Conservation (phyloP, 1,140 invertebrate species). For the Zaprionus davidi region DNA sequence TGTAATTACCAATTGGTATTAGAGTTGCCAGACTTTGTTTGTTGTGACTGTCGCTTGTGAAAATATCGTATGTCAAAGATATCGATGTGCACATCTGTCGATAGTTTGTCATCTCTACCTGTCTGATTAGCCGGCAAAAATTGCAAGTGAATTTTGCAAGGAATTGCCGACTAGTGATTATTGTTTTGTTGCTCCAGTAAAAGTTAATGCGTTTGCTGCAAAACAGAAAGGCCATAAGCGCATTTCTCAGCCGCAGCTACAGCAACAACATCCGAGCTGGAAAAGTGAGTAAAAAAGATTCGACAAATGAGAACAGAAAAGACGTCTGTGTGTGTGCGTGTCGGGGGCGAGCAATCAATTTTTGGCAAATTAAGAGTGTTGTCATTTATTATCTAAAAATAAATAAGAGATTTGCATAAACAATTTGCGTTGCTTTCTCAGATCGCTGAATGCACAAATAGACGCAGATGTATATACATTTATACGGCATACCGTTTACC, state of each 20-base stretch:
- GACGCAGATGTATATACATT: constrained; percentile 10
- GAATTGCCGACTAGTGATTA: not conserved
- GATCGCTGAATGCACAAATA: constrained; percentile 23
- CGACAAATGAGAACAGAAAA: not conserved
- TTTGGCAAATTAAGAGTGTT: constrained; percentile 32
- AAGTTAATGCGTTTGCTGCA: constrained; percentile 59
- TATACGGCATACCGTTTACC: not conserved
- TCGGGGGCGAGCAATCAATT: constrained; percentile 5
- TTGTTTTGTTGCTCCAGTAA: not conserved
- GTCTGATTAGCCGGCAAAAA: constrained; percentile 58
- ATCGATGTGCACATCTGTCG: constrained; percentile 13
- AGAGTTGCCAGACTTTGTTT: not conserved
- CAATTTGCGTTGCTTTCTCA: constrained; percentile 19
- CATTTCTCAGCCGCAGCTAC: constrained; percentile 43
- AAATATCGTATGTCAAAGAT: not conserved
- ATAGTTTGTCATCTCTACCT: not conserved
- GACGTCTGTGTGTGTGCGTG: not conserved
- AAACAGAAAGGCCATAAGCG: constrained; percentile 26
- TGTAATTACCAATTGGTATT: not conserved
- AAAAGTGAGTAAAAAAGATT: constrained; percentile 50
- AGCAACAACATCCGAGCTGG: constrained; percentile 27
- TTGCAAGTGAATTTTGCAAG: constrained; percentile 42
- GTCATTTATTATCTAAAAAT: constrained; percentile 59
- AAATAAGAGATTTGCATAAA: constrained; percentile 62
- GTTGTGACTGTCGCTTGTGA: not conserved